Percentiles rank a stretch among this genome's conserved stretches.
Evolutionary conservation across 1,140 invertebrate genomes (phyloP).

Genomic region (Lucilia sericata): DNA sequence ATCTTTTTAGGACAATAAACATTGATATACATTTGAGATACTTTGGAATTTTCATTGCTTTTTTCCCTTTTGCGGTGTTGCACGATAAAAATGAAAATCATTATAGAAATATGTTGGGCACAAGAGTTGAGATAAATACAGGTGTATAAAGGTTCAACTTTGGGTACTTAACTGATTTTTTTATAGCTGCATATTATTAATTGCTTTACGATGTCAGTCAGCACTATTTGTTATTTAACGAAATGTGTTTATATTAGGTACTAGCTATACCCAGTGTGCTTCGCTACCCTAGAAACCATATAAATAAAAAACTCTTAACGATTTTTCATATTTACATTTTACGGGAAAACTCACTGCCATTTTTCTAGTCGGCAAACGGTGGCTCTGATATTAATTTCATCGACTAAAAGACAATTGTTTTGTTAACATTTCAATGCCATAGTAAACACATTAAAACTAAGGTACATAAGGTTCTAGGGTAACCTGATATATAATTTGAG

Average conservation of each 20-base stretch:
- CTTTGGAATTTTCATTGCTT: slow-evolving; percentile 24
- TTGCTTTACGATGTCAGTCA: neutral
- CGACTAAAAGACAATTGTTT: no score
- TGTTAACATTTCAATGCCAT: no score
- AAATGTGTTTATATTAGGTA: neutral
- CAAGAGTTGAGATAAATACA: slow-evolving; percentile 18
- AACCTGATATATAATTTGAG: no score
- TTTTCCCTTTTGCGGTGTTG: slow-evolving; percentile 6
- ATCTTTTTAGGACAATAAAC: slow-evolving; percentile 37
- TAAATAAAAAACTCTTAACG: no score
- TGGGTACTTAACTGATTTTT: slow-evolving; percentile 3
- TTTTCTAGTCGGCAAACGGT: no score
- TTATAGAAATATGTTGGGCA: slow-evolving; percentile 16
- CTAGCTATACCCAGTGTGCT: no score
- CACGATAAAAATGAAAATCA: slow-evolving; percentile 3
- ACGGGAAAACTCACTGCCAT: no score
- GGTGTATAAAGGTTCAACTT: neutral
- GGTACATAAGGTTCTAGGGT: no score
- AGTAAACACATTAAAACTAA: no score
- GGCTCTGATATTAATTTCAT: no score
- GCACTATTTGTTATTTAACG: neutral
- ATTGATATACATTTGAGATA: slow-evolving; percentile 36
- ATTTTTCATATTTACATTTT: no score
- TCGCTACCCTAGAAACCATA: no score
- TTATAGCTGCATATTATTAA: slow-evolving; percentile 12